phyloP scores from a whole-genome alignment of 1,140 invertebrate genomes.

The Triops longicaudatus region DNA sequence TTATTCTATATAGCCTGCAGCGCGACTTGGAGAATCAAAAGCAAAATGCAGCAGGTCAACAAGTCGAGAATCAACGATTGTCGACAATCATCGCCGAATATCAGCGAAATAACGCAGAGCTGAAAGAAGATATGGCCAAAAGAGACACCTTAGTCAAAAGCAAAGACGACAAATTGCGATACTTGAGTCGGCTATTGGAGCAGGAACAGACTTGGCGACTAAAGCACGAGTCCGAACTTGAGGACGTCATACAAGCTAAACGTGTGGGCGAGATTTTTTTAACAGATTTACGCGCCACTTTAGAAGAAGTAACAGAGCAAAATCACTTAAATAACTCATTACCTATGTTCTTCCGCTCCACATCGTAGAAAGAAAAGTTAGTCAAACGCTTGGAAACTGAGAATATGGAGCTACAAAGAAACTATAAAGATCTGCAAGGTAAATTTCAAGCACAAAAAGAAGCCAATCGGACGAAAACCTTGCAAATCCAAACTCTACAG shows the following conservation, averaged over 20 bases:
- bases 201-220: background rate
- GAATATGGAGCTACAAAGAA: background rate
- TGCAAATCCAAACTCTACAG: background rate
- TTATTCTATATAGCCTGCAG: conserved; percentile 18
- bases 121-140: background rate
- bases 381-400: background rate
- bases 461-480: background rate
- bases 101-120: background rate
- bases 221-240: background rate
- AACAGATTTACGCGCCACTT: background rate
- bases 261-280: background rate
- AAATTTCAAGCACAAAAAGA: background rate
- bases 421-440: background rate
- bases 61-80: conserved; percentile 16
- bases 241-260: background rate
- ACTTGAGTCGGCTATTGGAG: background rate
- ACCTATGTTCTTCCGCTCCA: background rate
- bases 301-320: background rate
- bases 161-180: background rate
- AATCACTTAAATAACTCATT: background rate
- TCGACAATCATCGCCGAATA: background rate
- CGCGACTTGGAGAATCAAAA: conserved; percentile 19
- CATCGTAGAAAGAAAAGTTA: background rate
- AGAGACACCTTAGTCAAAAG: conserved; percentile 7
- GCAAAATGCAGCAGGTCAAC: background rate